Conservation (phyloP, 2,797 vertebrate genomes). For the Acrocephalus scirpaceus region DNA sequence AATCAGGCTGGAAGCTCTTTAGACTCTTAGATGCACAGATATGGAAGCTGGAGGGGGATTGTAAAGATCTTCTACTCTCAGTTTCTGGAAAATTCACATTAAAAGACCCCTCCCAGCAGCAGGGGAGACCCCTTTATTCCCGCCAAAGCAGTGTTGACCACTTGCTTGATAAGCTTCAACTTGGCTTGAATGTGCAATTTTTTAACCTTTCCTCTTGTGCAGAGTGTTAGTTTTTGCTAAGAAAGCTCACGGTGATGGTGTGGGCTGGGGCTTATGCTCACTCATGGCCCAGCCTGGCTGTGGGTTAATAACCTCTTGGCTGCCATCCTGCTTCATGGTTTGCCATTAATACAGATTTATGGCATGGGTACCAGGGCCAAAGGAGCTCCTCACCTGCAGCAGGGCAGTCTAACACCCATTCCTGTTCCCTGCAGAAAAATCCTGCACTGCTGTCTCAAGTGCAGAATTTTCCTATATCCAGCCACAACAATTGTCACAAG, state of each 20-base stretch:
- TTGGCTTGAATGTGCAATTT: background rate
- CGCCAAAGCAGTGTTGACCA: background rate
- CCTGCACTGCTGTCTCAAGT: fast-evolving
- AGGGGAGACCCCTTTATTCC: background rate
- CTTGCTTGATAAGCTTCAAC: background rate
- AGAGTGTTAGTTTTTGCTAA: background rate
- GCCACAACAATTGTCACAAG: background rate
- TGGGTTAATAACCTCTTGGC: background rate
- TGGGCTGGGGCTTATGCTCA: background rate
- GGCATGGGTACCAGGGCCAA: background rate
- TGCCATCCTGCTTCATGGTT: background rate
- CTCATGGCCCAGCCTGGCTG: slow-evolving; percentile 29
- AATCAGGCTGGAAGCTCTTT: background rate
- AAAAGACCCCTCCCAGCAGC: background rate
- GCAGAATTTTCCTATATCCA: background rate
- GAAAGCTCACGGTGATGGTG: background rate
- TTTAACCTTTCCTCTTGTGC: background rate
- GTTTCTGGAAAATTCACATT: background rate
- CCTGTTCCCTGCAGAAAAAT: background rate
- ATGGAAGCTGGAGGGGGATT: background rate
- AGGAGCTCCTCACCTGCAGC: background rate
- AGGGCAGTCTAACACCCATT: background rate
- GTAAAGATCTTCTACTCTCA: background rate
- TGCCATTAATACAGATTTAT: background rate
- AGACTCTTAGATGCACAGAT: background rate